Conservation (phyloP, 2,113 vertebrate species). For the Myanophis thanlyinensis region DNA sequence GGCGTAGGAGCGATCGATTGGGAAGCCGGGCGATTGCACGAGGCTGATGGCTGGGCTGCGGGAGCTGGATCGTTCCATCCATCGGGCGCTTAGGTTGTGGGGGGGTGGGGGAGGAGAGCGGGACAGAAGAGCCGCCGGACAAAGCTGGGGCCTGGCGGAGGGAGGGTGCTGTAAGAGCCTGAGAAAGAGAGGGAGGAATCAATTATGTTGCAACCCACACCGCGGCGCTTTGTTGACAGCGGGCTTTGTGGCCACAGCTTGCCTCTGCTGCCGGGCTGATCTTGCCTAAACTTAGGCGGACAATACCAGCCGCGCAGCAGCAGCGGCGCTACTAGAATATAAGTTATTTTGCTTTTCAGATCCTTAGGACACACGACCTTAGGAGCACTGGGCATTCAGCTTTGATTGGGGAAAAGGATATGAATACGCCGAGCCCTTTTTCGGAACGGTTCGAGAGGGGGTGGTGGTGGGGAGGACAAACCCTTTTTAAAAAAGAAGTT, state of each 20-base stretch:
- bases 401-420: background rate
- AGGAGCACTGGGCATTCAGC: background rate
- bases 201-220: background rate
- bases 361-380: background rate
- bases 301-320: background rate
- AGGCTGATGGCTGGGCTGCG: accelerated
- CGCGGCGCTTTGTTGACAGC: background rate
- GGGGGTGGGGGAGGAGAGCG: background rate
- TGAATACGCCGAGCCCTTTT: background rate
- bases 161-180: background rate
- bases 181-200: background rate
- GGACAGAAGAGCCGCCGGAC: background rate
- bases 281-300: background rate
- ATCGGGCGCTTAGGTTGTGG: background rate
- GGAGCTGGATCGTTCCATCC: background rate
- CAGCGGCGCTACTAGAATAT: background rate
- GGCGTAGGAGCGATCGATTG: background rate
- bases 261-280: background rate
- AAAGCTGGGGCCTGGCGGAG: background rate
- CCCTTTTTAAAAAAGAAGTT: no score
- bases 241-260: background rate
- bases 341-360: background rate
- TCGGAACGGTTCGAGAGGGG: background rate
- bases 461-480: no score
- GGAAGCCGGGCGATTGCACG: background rate